Conservation (phyloP, 1,140 invertebrate species). For the Ganaspis sp. region DNA sequence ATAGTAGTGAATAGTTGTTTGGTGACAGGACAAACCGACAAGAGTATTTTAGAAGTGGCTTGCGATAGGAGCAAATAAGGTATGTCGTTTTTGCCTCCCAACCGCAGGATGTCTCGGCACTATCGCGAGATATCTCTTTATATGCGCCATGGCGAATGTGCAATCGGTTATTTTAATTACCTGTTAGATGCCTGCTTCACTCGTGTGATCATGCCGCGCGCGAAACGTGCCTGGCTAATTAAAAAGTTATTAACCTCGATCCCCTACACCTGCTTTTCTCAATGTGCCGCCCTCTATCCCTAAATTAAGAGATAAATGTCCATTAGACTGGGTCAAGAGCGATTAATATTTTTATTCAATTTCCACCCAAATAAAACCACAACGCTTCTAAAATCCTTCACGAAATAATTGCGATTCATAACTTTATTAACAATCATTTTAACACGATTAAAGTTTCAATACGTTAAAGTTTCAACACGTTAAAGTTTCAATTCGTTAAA, state of each 20-base stretch:
- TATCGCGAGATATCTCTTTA: slow-evolving; percentile 38
- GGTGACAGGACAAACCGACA: slow-evolving; percentile 7
- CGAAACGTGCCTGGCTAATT: slow-evolving; percentile 28
- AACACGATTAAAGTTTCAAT: no score
- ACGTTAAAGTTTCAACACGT: no score
- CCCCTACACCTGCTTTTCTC: neutral
- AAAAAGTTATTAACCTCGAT: slow-evolving; percentile 25
- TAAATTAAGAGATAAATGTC: neutral
- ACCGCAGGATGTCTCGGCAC: neutral
- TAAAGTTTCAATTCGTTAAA: no score
- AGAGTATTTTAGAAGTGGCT: slow-evolving; percentile 15
- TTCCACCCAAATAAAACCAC: no score
- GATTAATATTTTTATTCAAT: neutral
- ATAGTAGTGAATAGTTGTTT: slow-evolving; percentile 2
- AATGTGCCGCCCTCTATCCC: neutral
- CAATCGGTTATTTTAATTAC: slow-evolving; percentile 41
- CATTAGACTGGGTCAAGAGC: neutral
- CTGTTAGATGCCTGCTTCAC: slow-evolving; percentile 32
- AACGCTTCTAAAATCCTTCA: no score
- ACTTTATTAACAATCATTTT: no score
- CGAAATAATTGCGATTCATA: no score
- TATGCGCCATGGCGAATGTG: slow-evolving; percentile 36
- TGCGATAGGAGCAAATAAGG: slow-evolving; percentile 8
- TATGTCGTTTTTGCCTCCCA: slow-evolving; percentile 33
- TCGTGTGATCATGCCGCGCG: slow-evolving; percentile 33